A percentile compares a stretch with the other conserved stretches of the same genome.
Conservation (phyloP, 2,113 vertebrate species). For the Lucifuga dentata region DNA sequence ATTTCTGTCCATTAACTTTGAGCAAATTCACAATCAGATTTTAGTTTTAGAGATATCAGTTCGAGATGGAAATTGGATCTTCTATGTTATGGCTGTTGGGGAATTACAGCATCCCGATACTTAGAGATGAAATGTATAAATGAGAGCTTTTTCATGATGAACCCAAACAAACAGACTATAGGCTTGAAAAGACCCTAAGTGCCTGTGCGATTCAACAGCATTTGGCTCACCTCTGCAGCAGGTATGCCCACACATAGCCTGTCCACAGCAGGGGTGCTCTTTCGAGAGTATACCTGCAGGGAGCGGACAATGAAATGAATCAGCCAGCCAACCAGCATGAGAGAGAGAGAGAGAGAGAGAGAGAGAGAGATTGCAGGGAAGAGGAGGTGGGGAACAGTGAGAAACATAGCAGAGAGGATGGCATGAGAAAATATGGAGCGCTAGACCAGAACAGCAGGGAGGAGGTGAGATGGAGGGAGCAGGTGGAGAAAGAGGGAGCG, state of each 20-base stretch:
- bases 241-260: slow-evolving; percentile 95
- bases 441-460: slow-evolving; percentile 59
- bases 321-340: slow-evolving; percentile 42
- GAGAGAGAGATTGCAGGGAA: slow-evolving; percentile 18
- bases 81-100: too few relatives aligned
- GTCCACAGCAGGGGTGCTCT: slow-evolving; percentile 93
- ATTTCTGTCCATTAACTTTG: too few relatives aligned
- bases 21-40: too few relatives aligned
- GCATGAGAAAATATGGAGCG: slow-evolving; percentile 59
- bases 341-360: slow-evolving; percentile 7
- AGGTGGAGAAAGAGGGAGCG: slow-evolving; percentile 32
- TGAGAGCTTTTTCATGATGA: neutral
- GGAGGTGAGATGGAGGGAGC: slow-evolving; percentile 42
- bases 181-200: slow-evolving; percentile 16
- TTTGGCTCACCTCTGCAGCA: slow-evolving; percentile 90
- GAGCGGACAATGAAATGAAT: slow-evolving; percentile 71
- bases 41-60: too few relatives aligned
- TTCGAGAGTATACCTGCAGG: slow-evolving; percentile 91
- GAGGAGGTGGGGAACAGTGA: slow-evolving; percentile 31
- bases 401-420: slow-evolving; percentile 52
- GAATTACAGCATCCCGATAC: too few relatives aligned
- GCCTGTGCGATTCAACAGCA: slow-evolving; percentile 36
- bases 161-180: slow-evolving; percentile 19
- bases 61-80: too few relatives aligned
- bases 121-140: slow-evolving; percentile 2